A percentile compares a stretch with the other conserved stretches of the same genome.
phyloP scores from a whole-genome alignment of 2,888 invertebrate species.

The Adelognathus sp. region DNA sequence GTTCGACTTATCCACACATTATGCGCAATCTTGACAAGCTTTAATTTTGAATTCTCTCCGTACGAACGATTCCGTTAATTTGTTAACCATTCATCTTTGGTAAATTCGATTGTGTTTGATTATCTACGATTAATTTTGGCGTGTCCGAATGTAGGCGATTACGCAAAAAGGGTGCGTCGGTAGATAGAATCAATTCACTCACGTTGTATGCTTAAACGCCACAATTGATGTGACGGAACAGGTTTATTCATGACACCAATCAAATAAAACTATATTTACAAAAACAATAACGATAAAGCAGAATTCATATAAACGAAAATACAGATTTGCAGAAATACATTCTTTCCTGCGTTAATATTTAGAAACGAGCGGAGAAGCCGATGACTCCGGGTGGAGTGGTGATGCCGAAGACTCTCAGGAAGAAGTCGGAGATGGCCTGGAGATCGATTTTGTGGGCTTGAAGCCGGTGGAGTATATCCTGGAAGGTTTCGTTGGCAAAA shows the following conservation, averaged over 20 bases:
- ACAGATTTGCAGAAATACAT: not conserved
- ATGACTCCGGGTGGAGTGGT: constrained; percentile 53
- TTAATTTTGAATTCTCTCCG: not conserved
- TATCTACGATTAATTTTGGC: not conserved
- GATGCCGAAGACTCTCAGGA: constrained; percentile 63
- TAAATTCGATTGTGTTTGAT: not conserved
- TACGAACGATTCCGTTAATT: not conserved
- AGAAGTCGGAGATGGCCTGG: constrained; percentile 44
- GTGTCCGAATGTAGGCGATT: constrained; percentile 22
- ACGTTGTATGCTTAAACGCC: not conserved
- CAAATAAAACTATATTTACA: constrained; percentile 30
- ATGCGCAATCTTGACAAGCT: not conserved
- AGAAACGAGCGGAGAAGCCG: not conserved
- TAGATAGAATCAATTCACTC: not conserved
- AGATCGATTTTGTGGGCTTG: constrained; percentile 67
- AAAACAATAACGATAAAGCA: not conserved
- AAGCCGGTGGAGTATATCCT: constrained; percentile 54
- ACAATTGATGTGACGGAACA: not conserved
- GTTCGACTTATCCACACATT: not conserved
- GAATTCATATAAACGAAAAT: not conserved
- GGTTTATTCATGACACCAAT: constrained; percentile 15
- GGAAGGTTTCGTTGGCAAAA: constrained; percentile 41
- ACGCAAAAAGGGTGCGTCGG: not conserved
- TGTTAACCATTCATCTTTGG: not conserved
- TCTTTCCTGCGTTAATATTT: not conserved